A percentile compares a stretch with the other conserved stretches of the same genome.
Evolutionary conservation across 2,888 invertebrate genomes (phyloP).

Genomic region (Petrophora chlorosata): DNA sequence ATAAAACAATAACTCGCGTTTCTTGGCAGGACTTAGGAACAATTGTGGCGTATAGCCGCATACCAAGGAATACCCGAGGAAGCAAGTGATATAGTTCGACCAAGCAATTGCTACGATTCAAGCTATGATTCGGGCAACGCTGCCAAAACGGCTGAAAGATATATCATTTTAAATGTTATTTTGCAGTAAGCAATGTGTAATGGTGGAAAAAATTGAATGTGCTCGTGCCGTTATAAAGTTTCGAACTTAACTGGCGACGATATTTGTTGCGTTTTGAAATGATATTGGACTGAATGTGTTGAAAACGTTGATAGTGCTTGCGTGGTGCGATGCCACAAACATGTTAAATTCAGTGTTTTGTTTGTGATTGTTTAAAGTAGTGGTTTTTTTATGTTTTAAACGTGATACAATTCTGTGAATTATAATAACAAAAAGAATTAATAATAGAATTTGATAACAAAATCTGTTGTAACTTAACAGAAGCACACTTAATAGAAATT

Average conservation of each 20-base stretch:
- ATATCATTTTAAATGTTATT: conserved; percentile 34
- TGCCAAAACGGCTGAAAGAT: conserved; percentile 53
- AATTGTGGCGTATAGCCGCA: conserved; percentile 26
- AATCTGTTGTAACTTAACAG: no score
- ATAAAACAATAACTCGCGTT: conserved; percentile 62
- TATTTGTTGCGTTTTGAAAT: background rate
- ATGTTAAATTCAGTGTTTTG: no score
- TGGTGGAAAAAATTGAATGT: conserved; percentile 19
- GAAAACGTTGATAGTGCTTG: no score
- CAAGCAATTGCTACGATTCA: no score
- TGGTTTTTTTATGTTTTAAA: no score
- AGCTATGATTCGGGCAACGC: conserved; percentile 36
- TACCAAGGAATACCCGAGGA: conserved; percentile 35
- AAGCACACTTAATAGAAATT: no score
- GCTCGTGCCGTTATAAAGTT: conserved; percentile 1
- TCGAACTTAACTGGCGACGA: conserved; percentile 8
- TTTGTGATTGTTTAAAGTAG: background rate
- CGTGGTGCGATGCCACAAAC: no score
- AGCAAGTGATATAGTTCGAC: conserved; percentile 45
- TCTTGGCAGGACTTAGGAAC: conserved; percentile 56
- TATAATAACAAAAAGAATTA: no score
- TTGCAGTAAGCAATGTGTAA: conserved; percentile 17
- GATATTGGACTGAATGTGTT: no score
- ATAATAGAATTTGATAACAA: background rate
- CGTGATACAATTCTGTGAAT: no score